phyloP scores from a whole-genome alignment of 2,113 vertebrate genomes.

The Silurus asotus region DNA sequence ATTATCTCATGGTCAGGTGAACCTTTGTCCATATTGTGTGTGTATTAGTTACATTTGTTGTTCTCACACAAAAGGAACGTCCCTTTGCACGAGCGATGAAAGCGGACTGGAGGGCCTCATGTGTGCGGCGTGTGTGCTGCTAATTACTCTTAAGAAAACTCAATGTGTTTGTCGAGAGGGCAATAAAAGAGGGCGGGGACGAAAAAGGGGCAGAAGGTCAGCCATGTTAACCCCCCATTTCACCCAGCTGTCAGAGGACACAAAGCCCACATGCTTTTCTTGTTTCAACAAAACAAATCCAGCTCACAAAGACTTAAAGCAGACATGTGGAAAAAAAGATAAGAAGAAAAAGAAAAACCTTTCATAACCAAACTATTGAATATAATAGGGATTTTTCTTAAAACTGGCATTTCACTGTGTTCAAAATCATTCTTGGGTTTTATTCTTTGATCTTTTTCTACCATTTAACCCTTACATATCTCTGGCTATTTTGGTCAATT shows the following conservation, averaged over 20 bases:
- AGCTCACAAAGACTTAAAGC: not conserved
- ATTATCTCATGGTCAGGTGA: too few species aligned
- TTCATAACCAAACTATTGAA: not conserved
- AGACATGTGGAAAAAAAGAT: not conserved
- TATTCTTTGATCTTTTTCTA: not conserved
- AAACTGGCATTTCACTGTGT: not conserved
- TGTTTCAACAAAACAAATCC: conserved; percentile 20
- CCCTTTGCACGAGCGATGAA: not conserved
- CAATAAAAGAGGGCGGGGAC: conserved; percentile 25
- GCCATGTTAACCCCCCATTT: conserved; percentile 48
- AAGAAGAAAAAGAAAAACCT: not conserved
- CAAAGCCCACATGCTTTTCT: conserved; percentile 8
- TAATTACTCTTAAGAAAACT: conserved; percentile 40
- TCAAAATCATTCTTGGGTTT: not conserved
- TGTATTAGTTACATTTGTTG: not conserved
- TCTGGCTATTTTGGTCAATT: not conserved
- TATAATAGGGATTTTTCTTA: not conserved
- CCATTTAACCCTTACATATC: not conserved
- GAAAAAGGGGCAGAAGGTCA: conserved; percentile 28
- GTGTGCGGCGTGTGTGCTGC: conserved; percentile 26
- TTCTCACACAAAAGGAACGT: not conserved
- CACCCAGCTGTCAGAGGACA: conserved; percentile 23
- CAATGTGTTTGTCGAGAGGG: conserved; percentile 30
- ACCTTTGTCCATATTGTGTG: not conserved
- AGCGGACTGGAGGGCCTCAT: conserved; percentile 16